Evolutionary conservation across 1,140 invertebrate genomes (phyloP), one percentile per base, ranked within the genome.

Genomic region (Heliothis virescens): DNA sequence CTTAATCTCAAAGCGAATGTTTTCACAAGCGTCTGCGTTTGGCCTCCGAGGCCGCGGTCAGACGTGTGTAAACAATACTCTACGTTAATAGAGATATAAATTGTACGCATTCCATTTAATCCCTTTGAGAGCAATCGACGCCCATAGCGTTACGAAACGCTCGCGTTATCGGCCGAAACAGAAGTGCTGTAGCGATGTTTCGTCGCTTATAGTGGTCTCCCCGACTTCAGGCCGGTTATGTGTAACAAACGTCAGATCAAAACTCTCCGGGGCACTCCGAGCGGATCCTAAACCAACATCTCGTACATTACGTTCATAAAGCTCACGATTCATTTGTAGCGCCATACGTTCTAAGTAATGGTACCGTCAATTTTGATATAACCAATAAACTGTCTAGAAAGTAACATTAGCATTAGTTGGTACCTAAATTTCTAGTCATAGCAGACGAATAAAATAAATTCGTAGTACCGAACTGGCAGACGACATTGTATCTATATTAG

Each of bases 41-140:
- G 80, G 89, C 85, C 83, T 82, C 83, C 80, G 86, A 89, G 87
- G 86, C 90, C 87, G 87, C 85, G 85, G 83, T 89, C 85, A 86
- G 85, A 81, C 89, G 84, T 84, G 83, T 88, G 90, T 93, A 94
- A 93, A 94, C 92, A 94, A 91, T 91, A 88, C 90, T 89, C 85
- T 90, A 91, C 87, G 90, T 87, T 93, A 94, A 94, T 94, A 91
- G 91, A 94, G 92, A 94, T 92, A 93, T 93, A 93, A 92, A 92
- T 91, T 92, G 90, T 88, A 84, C 80, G 81, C 86, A 88, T 91
- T 91, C 86, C 84, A 90, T 90, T 89, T 93, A 92, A 92, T 90
- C 90, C 88, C 86, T 93, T 91, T 91, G 88, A 90, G 84, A 85
- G 82, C 86, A 83, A 89, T 92, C 90, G 85, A 85, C 84, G 82